Conservation (phyloP, 2,113 vertebrate genomes). For the Astatotilapia flaviijosephi region DNA sequence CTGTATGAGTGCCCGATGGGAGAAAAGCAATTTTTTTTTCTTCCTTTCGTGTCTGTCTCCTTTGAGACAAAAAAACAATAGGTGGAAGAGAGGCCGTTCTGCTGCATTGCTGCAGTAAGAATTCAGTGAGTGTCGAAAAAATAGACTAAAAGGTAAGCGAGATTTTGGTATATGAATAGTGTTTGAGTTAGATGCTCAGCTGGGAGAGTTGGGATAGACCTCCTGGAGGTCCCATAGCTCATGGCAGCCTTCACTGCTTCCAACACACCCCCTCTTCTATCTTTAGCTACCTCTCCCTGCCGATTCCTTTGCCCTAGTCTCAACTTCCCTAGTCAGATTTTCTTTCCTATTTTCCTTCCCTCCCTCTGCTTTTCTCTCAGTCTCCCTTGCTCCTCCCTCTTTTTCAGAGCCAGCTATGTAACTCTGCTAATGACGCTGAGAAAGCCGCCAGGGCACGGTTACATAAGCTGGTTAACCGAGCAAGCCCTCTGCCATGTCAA, state of each 20-base stretch:
- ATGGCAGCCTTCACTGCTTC: background rate
- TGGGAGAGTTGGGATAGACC: slow-evolving; percentile 18
- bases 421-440: slow-evolving; percentile 65
- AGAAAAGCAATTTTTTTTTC: background rate
- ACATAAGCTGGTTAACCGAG: slow-evolving; percentile 69
- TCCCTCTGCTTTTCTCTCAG: background rate
- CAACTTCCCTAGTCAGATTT: slow-evolving; percentile 19
- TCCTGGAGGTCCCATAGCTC: slow-evolving; percentile 11
- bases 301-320: background rate
- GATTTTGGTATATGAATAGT: background rate
- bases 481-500: slow-evolving; percentile 62
- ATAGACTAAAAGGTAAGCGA: background rate
- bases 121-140: background rate
- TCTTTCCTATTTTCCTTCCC: background rate
- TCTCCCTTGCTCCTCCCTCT: slow-evolving; percentile 4
- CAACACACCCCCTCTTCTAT: background rate
- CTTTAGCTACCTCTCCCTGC: background rate
- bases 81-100: background rate
- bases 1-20: background rate
- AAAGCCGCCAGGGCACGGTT: slow-evolving; percentile 63
- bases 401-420: slow-evolving; percentile 61
- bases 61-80: slow-evolving; percentile 17
- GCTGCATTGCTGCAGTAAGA: slow-evolving; percentile 41
- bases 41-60: slow-evolving; percentile 18
- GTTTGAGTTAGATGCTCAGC: background rate